A percentile compares a stretch with the other conserved stretches of the same genome.
Evolutionary conservation across 2,888 invertebrate species (phyloP).

Genomic region (Leucania comma): DNA sequence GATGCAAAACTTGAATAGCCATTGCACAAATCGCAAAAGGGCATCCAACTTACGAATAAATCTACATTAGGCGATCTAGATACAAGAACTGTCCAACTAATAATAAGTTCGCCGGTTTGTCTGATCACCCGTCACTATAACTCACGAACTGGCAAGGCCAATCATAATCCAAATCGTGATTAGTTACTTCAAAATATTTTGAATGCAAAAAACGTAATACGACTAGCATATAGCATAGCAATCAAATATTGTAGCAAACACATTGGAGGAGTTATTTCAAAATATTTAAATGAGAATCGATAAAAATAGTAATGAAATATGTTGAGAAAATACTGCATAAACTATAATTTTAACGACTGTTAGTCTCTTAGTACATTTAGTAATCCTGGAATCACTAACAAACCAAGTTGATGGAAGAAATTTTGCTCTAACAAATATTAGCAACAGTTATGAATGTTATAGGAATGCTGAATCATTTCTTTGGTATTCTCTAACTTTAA

Average conservation of each 20-base stretch:
- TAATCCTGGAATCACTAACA: background rate
- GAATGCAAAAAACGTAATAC: conserved; percentile 52
- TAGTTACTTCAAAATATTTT: conserved; percentile 60
- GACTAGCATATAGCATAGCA: conserved; percentile 21
- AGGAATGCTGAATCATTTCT: too few species aligned
- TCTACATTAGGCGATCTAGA: conserved; percentile 35
- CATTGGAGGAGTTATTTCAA: conserved; percentile 23
- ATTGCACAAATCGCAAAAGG: conserved; percentile 12
- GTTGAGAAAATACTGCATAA: conserved; percentile 13
- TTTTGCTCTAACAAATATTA: background rate
- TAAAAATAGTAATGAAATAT: conserved; percentile 16
- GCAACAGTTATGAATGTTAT: background rate
- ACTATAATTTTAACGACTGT: conserved; percentile 14
- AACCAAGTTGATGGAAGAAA: background rate
- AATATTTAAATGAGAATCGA: conserved; percentile 20
- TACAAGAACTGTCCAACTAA: conserved; percentile 49
- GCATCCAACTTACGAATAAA: conserved; percentile 6
- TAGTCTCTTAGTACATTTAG: background rate
- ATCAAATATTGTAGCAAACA: conserved; percentile 25
- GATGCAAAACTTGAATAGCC: background rate
- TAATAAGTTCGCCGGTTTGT: conserved; percentile 68
- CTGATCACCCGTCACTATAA: conserved; percentile 70
- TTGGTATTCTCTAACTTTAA: too few species aligned
- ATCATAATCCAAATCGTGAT: conserved; percentile 43
- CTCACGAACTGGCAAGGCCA: conserved; percentile 76